Conservation (phyloP, 2,797 vertebrate genomes). For the Tympanoctomys barrerae region DNA sequence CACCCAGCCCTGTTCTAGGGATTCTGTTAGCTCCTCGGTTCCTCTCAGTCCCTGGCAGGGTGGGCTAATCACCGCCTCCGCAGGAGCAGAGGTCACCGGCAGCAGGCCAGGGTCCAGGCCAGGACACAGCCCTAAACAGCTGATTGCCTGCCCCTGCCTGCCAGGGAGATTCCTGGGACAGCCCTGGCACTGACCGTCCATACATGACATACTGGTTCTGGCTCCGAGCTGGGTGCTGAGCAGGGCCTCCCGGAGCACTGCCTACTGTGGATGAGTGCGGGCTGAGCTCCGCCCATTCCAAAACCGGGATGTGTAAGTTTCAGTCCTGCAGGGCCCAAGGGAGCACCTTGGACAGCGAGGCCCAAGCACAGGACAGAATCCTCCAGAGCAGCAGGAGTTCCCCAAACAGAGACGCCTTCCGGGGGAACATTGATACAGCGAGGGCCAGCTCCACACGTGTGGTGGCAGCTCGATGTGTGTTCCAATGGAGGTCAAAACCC, state of each 20-base stretch:
- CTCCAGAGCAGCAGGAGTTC: rapidly evolving
- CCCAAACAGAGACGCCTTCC: neutral
- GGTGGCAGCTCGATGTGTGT: too few relatives aligned
- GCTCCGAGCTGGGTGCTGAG: neutral
- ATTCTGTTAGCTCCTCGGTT: too few relatives aligned
- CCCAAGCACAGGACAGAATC: too few relatives aligned
- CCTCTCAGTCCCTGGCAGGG: rapidly evolving
- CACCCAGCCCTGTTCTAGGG: neutral
- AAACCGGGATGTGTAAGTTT: neutral
- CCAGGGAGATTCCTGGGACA: neutral
- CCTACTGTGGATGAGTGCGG: too few relatives aligned
- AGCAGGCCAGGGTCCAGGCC: neutral
- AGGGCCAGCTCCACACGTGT: neutral
- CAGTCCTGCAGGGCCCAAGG: neutral
- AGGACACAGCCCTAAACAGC: neutral
- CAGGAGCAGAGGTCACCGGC: neutral
- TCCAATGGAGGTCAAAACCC: neutral
- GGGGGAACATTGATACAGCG: neutral
- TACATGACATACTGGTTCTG: neutral
- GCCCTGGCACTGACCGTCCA: neutral
- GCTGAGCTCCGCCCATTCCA: neutral
- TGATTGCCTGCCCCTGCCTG: neutral
- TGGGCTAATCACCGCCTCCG: neutral
- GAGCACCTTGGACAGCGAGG: neutral
- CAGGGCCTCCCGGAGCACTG: rapidly evolving